Conservation (phyloP, 92 coral and sea anemone species). For the Heliopora coerulea region DNA sequence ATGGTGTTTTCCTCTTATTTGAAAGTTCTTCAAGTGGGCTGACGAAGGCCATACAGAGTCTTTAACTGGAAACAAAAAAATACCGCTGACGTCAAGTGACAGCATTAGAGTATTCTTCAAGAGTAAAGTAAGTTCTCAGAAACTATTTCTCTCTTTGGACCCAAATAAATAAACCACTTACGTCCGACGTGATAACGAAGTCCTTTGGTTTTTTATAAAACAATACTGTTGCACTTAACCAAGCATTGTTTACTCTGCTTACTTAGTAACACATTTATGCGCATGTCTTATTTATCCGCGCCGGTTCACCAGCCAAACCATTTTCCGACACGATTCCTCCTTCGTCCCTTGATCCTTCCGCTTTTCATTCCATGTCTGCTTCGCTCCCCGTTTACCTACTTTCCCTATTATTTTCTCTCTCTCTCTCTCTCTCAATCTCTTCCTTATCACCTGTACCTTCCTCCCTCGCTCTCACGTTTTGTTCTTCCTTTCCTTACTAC, state of each 20-base stretch:
- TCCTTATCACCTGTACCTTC: too few species aligned
- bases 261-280: too few species aligned
- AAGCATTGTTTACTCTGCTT: too few species aligned
- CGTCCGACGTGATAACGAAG: too few species aligned
- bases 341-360: neutral
- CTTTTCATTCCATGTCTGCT: neutral
- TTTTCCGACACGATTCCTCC: too few species aligned
- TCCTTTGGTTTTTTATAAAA: too few species aligned
- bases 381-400: neutral
- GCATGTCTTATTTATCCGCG: too few species aligned
- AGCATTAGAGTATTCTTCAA: constrained; percentile 66
- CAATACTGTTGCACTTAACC: too few species aligned
- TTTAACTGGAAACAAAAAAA: constrained; percentile 45
- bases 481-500: too few species aligned
- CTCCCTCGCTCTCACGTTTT: too few species aligned
- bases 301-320: too few species aligned
- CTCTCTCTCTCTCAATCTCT: neutral
- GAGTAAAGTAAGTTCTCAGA: constrained; percentile 60
- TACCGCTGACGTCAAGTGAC: constrained; percentile 62
- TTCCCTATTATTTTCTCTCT: neutral
- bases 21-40: constrained; percentile 93
- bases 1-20: neutral
- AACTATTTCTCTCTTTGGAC: neutral
- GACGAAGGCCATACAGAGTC: constrained; percentile 67
- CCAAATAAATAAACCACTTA: too few species aligned